Evolutionary conservation across 2,113 vertebrate species (phyloP).

Genomic region (Alethe diademata): DNA sequence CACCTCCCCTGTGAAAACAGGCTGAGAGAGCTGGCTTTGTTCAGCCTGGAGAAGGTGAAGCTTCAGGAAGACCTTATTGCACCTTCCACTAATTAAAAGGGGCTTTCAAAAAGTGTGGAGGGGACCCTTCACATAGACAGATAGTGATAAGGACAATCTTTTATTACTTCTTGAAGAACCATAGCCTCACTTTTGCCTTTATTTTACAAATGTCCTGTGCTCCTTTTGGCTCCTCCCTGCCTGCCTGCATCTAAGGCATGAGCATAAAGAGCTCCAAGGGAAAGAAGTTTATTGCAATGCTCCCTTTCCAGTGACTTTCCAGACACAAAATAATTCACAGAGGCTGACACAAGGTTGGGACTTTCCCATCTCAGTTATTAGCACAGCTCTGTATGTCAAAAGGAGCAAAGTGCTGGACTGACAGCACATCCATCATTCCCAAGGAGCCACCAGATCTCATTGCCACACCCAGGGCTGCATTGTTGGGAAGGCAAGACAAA

Average conservation of each 20-base stretch:
- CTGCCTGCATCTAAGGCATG: not conserved
- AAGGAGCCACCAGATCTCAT: not conserved
- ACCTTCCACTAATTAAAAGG: not conserved
- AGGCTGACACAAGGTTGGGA: not conserved
- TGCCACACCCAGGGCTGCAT: not conserved
- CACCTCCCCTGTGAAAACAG: not conserved
- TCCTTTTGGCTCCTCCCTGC: not conserved
- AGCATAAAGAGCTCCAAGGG: not conserved
- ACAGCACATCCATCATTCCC: not conserved
- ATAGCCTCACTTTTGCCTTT: not conserved
- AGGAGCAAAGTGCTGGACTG: not conserved
- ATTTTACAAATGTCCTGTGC: not conserved
- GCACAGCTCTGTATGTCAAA: not conserved
- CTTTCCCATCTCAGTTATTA: not conserved
- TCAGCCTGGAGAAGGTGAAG: not conserved
- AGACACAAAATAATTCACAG: not conserved
- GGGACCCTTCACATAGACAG: not conserved
- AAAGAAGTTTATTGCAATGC: not conserved
- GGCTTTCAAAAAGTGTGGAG: not conserved
- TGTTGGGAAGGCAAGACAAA: not conserved
- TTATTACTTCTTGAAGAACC: not conserved
- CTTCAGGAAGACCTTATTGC: not conserved
- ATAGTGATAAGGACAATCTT: not conserved
- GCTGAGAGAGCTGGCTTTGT: not conserved
- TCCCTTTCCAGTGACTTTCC: not conserved